These are phyloP conservation scores for Drosophila kuntzei DNA, from an alignment of 2,888 invertebrate genomes.

Conservation along the genomic window DNA sequence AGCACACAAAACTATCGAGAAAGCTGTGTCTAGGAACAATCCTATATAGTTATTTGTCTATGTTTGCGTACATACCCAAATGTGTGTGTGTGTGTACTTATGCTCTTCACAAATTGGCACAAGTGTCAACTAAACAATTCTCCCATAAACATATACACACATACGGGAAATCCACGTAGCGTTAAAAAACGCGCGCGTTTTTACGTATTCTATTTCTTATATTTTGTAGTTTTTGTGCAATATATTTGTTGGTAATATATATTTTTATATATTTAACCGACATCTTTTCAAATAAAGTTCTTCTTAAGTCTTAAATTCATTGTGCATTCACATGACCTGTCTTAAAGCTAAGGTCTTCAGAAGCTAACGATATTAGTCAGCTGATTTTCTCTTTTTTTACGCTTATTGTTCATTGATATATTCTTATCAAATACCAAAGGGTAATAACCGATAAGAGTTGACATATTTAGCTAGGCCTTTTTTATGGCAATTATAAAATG, in stretches of 20 bases:
- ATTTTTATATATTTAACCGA: background rate
- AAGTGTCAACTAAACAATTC: constrained; percentile 32
- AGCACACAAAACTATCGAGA: constrained; percentile 61
- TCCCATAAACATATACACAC: background rate
- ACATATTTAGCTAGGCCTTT: constrained; percentile 28
- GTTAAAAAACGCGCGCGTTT: constrained; percentile 43
- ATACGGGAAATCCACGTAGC: constrained; percentile 7
- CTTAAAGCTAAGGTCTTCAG: constrained; percentile 24
- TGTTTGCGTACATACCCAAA: constrained; percentile 5
- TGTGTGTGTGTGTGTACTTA: constrained; percentile 15
- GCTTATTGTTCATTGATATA: constrained; percentile 15
- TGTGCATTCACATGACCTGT: constrained; percentile 43
- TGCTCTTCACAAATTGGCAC: constrained; percentile 65
- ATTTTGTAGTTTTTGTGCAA: background rate
- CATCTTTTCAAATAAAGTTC: no score
- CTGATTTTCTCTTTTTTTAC: constrained; percentile 42
- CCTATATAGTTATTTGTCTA: constrained; percentile 4
- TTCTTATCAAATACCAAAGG: constrained; percentile 58
- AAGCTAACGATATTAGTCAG: constrained; percentile 52
- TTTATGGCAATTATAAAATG: constrained; percentile 33
- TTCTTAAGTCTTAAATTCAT: background rate
- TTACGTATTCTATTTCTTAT: background rate
- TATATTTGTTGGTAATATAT: background rate
- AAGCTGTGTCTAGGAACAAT: constrained; percentile 43
- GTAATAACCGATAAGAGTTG: constrained; percentile 69